These are phyloP conservation scores for Thyatira batis DNA, from an alignment of 2,888 invertebrate genomes.

Conservation along the genomic window DNA sequence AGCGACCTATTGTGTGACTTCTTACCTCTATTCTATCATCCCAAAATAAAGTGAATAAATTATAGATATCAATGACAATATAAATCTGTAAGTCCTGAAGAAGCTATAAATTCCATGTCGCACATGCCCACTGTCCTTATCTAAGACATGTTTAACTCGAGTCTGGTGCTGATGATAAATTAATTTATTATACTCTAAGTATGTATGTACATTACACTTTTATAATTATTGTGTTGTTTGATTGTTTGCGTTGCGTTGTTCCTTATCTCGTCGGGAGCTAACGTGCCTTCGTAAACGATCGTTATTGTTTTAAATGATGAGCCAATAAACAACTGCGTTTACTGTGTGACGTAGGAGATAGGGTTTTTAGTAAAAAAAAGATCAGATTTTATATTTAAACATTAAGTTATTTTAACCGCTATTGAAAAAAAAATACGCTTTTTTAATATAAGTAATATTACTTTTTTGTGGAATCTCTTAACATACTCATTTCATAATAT, in stretches of 20 bases:
- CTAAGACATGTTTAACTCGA: not conserved
- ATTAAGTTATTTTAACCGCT: too few species aligned
- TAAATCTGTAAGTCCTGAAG: too few species aligned
- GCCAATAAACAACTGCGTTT: not conserved
- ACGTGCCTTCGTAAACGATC: not conserved
- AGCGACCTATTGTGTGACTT: too few species aligned
- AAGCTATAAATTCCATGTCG: not conserved
- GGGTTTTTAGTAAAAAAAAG: too few species aligned
- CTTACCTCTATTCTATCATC: too few species aligned
- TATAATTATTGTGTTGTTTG: not conserved
- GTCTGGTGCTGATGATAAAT: not conserved
- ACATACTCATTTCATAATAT: too few species aligned
- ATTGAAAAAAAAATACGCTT: too few species aligned
- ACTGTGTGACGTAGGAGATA: not conserved
- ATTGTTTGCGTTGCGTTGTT: not conserved
- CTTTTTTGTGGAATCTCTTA: too few species aligned
- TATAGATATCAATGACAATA: too few species aligned
- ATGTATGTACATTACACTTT: not conserved
- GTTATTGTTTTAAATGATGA: not conserved
- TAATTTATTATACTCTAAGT: not conserved
- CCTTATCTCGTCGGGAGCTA: not conserved
- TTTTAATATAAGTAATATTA: too few species aligned
- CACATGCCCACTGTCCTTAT: not conserved
- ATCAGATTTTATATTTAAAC: too few species aligned
- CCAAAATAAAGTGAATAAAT: too few species aligned